Percentiles rank a stretch among this genome's conserved stretches.
Evolutionary conservation across 2,113 vertebrate species (phyloP).

Genomic region (Tiliqua scincoides): DNA sequence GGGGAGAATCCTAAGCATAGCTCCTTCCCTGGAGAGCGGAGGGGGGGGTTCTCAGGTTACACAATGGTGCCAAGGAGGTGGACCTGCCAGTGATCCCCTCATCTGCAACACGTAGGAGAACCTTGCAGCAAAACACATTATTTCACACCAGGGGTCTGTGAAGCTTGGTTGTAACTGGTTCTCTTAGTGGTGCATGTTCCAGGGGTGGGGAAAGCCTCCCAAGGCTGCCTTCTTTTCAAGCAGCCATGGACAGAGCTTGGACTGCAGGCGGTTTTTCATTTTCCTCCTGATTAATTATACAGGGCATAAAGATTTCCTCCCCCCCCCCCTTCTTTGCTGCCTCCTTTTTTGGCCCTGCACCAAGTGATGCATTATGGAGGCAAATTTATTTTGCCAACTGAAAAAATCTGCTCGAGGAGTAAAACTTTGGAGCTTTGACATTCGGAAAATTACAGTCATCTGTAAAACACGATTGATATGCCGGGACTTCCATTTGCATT

Average conservation of each 20-base stretch:
- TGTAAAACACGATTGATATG: slow-evolving; percentile 79
- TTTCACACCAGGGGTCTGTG: too few species aligned
- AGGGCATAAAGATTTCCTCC: slow-evolving; percentile 81
- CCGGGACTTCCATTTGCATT: slow-evolving; percentile 81
- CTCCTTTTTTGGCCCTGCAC: slow-evolving; percentile 54
- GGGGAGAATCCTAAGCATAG: too few species aligned
- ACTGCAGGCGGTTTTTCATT: slow-evolving; percentile 79
- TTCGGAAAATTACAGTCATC: slow-evolving; percentile 85
- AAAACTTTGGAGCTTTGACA: slow-evolving; percentile 82
- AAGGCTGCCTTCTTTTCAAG: slow-evolving; percentile 54
- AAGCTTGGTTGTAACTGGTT: slow-evolving; percentile 53
- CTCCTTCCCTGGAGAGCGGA: too few species aligned
- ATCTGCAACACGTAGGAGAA: slow-evolving; percentile 35
- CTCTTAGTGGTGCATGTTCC: slow-evolving; percentile 47
- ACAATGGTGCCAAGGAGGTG: too few species aligned
- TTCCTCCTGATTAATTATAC: slow-evolving; percentile 85
- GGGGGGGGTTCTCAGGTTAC: neutral
- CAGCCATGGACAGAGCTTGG: slow-evolving; percentile 71
- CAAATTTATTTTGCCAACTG: slow-evolving; percentile 81
- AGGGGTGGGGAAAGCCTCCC: slow-evolving; percentile 54
- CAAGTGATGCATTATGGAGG: slow-evolving; percentile 81
- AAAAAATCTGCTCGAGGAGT: slow-evolving; percentile 83
- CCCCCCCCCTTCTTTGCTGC: slow-evolving; percentile 62
- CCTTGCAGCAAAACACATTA: neutral
- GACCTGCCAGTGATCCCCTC: too few species aligned